Evolutionary conservation across 2,113 vertebrate genomes (phyloP).

Genomic region (Amblyopsis rosae): DNA sequence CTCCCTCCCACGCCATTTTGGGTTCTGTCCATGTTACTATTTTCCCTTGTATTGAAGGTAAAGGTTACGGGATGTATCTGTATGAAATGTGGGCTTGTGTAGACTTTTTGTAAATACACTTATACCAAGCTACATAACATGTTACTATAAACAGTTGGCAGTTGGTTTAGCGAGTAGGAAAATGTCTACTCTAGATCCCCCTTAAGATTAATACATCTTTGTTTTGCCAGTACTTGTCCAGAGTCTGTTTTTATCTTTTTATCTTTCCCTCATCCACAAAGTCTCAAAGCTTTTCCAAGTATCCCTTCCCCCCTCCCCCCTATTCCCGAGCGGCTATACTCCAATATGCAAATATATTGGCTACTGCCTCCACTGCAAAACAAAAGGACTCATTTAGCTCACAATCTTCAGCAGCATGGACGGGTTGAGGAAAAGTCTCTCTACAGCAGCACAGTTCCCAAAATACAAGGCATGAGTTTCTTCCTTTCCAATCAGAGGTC

Average conservation of each 20-base stretch:
- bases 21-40: no score
- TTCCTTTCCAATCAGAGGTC: constrained; percentile 5
- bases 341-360: constrained; percentile 27
- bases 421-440: constrained; percentile 38
- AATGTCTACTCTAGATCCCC: no score
- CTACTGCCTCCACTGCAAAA: constrained; percentile 54
- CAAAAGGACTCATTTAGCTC: constrained; percentile 59
- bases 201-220: neutral
- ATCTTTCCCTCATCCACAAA: constrained; percentile 14
- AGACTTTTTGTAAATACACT: no score
- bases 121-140: no score
- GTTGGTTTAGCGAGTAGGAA: no score
- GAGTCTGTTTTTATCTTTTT: constrained; percentile 1
- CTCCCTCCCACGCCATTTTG: no score
- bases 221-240: neutral
- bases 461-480: constrained; percentile 24
- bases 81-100: no score
- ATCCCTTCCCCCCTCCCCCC: constrained; percentile 14
- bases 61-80: no score
- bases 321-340: constrained; percentile 30
- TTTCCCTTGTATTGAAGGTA: no score
- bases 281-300: constrained; percentile 23
- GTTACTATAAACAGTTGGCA: no score
- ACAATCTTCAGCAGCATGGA: constrained; percentile 50
- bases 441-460: constrained; percentile 47